These are phyloP conservation scores for Nesidiocoris tenuis DNA, from an alignment of 2,888 invertebrate genomes.

Conservation along the genomic window DNA sequence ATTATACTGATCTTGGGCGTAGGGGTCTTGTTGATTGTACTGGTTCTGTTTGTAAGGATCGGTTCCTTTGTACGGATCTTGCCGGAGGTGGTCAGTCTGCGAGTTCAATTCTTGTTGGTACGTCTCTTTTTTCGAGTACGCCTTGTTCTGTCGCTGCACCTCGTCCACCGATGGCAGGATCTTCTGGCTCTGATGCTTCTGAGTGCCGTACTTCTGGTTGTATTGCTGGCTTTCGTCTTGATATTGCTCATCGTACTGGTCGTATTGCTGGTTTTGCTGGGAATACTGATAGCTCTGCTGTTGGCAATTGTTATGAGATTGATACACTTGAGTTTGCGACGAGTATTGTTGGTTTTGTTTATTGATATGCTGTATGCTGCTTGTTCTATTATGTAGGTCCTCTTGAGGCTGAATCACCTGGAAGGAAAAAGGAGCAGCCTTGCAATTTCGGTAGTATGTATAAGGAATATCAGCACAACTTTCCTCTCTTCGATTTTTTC, in stretches of 20 bases:
- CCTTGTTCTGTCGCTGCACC: conserved; percentile 19
- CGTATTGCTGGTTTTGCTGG: conserved; percentile 51
- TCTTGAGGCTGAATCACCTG: conserved; percentile 47
- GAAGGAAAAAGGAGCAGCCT: too few species aligned
- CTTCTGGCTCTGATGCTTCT: conserved; percentile 18
- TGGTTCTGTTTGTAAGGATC: conserved; percentile 10
- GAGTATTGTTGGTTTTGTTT: conserved; percentile 50
- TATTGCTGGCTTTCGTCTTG: conserved; percentile 35
- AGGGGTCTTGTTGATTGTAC: conserved; percentile 23
- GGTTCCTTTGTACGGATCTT: conserved; percentile 7
- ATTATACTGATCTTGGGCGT: conserved; percentile 2
- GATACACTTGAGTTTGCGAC: conserved; percentile 53
- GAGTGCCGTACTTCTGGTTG: conserved; percentile 24
- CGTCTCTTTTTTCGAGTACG: not conserved
- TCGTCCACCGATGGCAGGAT: conserved; percentile 23
- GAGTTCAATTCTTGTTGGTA: not conserved
- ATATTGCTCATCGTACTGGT: conserved; percentile 32
- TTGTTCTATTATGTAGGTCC: conserved; percentile 47
- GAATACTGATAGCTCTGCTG: conserved; percentile 55
- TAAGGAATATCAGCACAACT: too few species aligned
- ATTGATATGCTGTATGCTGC: conserved; percentile 49
- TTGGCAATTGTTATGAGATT: conserved; percentile 50
- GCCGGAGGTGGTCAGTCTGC: not conserved
- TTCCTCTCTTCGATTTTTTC: too few species aligned
- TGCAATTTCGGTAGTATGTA: too few species aligned